Percentiles rank a stretch among this genome's conserved stretches.
Conservation (phyloP, 2,113 vertebrate genomes). For the Verasper variegatus region DNA sequence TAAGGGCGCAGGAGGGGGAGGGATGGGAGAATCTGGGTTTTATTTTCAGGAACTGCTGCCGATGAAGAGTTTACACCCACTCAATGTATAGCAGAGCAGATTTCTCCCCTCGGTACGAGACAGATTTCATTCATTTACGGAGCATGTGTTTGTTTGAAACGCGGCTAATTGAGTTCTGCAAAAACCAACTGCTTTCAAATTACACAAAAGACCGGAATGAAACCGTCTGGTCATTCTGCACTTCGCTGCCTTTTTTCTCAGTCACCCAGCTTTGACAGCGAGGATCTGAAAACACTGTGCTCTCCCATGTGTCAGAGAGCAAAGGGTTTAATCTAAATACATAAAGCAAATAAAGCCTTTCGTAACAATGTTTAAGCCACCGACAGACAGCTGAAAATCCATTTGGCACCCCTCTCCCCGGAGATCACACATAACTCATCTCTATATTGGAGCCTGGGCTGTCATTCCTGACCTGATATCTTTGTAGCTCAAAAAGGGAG, state of each 20-base stretch:
- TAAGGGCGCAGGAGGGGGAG: too few relatives aligned
- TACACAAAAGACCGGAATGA: slow-evolving; percentile 19
- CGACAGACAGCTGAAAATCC: slow-evolving; percentile 16
- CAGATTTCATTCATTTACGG: slow-evolving; percentile 25
- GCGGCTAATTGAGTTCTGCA: slow-evolving; percentile 43
- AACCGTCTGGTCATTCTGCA: slow-evolving; percentile 32
- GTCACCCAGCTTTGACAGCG: background rate
- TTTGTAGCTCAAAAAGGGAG: slow-evolving; percentile 1
- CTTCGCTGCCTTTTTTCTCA: slow-evolving; percentile 1
- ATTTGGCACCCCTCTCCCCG: background rate
- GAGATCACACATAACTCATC: slow-evolving; percentile 13
- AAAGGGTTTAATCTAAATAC: background rate
- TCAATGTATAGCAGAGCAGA: background rate
- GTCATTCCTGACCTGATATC: slow-evolving; percentile 21
- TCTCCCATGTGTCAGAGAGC: slow-evolving; percentile 1
- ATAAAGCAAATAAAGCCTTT: slow-evolving; percentile 1
- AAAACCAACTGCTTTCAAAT: slow-evolving; percentile 31
- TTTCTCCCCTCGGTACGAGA: slow-evolving; percentile 2
- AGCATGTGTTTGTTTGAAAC: slow-evolving; percentile 44
- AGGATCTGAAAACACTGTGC: slow-evolving; percentile 34
- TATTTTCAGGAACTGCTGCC: slow-evolving; percentile 19
- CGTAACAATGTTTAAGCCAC: slow-evolving; percentile 9
- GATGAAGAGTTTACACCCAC: slow-evolving; percentile 36
- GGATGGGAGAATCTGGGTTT: background rate
- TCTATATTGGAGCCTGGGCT: background rate